Evolutionary conservation across 2,113 vertebrate genomes (phyloP).

Genomic region (Ciconia stormi): DNA sequence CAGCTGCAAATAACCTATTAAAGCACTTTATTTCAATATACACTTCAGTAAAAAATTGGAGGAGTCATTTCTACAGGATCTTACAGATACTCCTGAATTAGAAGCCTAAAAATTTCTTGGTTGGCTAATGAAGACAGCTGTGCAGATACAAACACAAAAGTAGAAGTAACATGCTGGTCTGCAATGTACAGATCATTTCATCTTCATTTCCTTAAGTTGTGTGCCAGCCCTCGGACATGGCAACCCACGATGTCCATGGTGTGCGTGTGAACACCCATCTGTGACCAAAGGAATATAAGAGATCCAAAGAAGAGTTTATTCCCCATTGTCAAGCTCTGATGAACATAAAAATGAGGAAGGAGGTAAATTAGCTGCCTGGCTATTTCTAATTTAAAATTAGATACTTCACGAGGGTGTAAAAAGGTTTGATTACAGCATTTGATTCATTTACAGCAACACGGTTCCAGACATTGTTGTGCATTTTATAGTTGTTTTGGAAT

Average conservation of each 20-base stretch:
- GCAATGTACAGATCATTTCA: background rate
- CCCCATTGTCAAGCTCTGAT: background rate
- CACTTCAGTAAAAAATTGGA: background rate
- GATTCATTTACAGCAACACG: background rate
- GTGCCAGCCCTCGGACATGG: background rate
- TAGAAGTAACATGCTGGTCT: background rate
- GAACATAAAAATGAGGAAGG: background rate
- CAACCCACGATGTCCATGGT: rapidly evolving
- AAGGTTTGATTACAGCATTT: background rate
- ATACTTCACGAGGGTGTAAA: background rate
- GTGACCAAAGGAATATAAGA: background rate
- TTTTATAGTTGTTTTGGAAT: background rate
- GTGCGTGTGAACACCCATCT: background rate
- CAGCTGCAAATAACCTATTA: background rate
- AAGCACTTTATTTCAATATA: background rate
- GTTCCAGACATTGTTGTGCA: background rate
- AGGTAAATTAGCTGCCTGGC: background rate
- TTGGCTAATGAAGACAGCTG: background rate
- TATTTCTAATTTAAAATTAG: conserved; percentile 12
- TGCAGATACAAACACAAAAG: background rate
- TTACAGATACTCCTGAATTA: background rate
- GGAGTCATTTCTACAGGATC: background rate
- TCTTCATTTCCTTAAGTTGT: background rate
- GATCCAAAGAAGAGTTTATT: background rate
- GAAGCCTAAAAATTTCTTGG: background rate